Evolutionary conservation across 2,113 vertebrate genomes (phyloP), one percentile per base, ranked within the genome.

Genomic region (Seriola aureovittata): DNA sequence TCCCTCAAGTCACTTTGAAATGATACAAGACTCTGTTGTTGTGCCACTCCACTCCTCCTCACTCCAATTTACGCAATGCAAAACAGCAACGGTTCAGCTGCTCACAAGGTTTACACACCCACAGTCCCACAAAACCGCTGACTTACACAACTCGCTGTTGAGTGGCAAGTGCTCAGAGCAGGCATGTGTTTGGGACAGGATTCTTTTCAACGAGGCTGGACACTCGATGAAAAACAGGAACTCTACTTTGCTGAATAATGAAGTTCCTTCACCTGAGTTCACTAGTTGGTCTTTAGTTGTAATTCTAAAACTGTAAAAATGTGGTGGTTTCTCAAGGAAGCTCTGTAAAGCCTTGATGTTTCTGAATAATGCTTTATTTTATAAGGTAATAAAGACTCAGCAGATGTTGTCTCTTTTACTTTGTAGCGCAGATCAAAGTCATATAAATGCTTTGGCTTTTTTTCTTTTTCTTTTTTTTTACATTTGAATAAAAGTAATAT

Each of bases 371-470:
- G 75, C 21, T 69, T 65, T 19, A 68, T 42, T 60, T 58, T 5
- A 42, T 5, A 7, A 75, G 16, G 21, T 63, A 81, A 21, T 12
- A n/a, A 69, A 50, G 46, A 84, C 64, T 86, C 82, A 75, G 78
- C 82, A 85, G 80, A 75, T 67, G 40, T 17, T 62, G 38, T 66
- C n/a, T n/a, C 71, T 55, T 62, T 10, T 14, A 10, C 23, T 75
- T 55, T 67, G 13, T 14, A 10, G 40, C 16, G 0, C 17, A 0
- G 10, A 36, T 29, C 5, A 29, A 73, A 16, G 64, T 74, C 76
- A 70, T 70, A 62, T 36, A 29, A 19, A 13, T 4, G n/a, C 36
- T 10, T 29, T 29, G 29, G 29, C 29, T 29, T 29, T 29, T 29
- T 29, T 29, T 29, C 29, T 29, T 29, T 29, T 25, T 23, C 23